Base-by-base conservation (phyloP, 2,888 invertebrate genomes). In the Busseola fusca region DNA sequence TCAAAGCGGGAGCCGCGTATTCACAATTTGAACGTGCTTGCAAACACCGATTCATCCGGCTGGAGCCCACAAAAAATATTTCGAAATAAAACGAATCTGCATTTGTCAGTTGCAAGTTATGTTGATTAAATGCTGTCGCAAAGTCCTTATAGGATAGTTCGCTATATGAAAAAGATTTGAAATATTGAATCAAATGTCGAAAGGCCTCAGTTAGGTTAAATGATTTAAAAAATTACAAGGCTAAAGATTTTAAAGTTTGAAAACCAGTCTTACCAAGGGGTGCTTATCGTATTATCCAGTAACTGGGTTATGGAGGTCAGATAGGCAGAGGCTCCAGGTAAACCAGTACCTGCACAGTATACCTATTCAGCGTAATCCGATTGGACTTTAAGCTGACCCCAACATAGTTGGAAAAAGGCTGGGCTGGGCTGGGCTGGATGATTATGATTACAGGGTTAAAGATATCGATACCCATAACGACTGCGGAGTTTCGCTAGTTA, bases 11-110 rank as follows among this genome's bases (percentile, higher is more conserved):
- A 40, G 52, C 64, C 52, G 56, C 54, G 71, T 70, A 69, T 72
- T 50, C 57, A 52, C 69, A 63, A 84, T 82, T 76, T 77, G 71
- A 82, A 69, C 57, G 62, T 83, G 69, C 71, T 74, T 72, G 73
- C 65, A 75, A 73, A 79, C 72, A 76, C 64, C 80, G 56, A 76
- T 73, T 79, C 70, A 74, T 66, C 21, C 52, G 48, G n/a, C 37
- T 60, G 34, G n/a, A 48, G 62, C 45, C 56, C 45, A 56, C 64
- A 73, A 73, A 82, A 77, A 82, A 78, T 69, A 54, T 67, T 68
- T 58, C 27, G 14, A 64, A 78, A 70, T 68, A 77, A 72, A 77
- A 64, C 10, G 37, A 62, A 70, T 67, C 42, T 57, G 56, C 30
- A 73, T 78, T 78, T 59, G 64, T 59, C 70, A 73, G 69, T 73